Percentiles rank a stretch among this genome's conserved stretches.
Conservation (phyloP, 1,140 invertebrate species). For the Parapsyche elsis region DNA sequence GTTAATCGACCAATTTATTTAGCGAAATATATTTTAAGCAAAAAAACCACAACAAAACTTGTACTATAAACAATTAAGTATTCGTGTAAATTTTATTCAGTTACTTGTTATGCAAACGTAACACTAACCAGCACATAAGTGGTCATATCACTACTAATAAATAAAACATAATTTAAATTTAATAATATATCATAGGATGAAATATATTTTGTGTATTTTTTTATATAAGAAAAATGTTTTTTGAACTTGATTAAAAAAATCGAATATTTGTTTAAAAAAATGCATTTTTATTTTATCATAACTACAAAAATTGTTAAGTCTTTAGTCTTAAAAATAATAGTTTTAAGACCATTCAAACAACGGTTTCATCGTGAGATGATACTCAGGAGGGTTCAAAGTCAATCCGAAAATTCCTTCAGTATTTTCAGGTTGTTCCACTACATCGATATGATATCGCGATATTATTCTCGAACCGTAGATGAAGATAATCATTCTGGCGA, state of each 20-base stretch:
- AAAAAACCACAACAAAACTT: neutral
- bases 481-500: slow-evolving; percentile 81
- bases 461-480: slow-evolving; percentile 75
- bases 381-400: slow-evolving; percentile 74
- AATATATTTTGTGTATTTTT: slow-evolving; percentile 11
- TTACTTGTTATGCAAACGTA: slow-evolving; percentile 4
- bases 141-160: slow-evolving; percentile 18
- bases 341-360: slow-evolving; percentile 16
- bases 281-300: slow-evolving; percentile 7
- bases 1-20: slow-evolving; percentile 2
- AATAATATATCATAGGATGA: slow-evolving; percentile 6
- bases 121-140: slow-evolving; percentile 22
- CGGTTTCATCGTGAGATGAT: slow-evolving; percentile 56
- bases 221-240: slow-evolving; percentile 24
- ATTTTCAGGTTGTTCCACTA: slow-evolving; percentile 62
- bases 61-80: neutral
- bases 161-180: neutral
- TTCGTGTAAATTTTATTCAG: neutral
- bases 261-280: slow-evolving; percentile 5
- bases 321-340: neutral
- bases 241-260: slow-evolving; percentile 11
- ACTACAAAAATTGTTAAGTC: neutral
- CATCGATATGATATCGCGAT: slow-evolving; percentile 67
- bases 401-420: slow-evolving; percentile 77
- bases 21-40: neutral